Evolutionary conservation across 1,140 invertebrate species (phyloP), one percentile per base, ranked within the genome.

Genomic region (Berghia stephanieae): DNA sequence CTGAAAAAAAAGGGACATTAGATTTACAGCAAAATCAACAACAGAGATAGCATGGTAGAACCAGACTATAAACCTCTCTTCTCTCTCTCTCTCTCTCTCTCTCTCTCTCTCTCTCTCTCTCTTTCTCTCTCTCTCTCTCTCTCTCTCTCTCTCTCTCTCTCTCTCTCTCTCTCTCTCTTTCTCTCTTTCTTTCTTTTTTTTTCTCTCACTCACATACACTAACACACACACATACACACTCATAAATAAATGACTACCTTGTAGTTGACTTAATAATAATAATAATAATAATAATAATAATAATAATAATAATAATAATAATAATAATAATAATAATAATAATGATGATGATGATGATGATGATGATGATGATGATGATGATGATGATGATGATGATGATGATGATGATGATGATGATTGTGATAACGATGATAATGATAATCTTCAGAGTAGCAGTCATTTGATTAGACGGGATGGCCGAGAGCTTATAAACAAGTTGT

Each of bases 1-100:
- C 88, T 89, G 78, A 13, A 83, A 82, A 70, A 43, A 70, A 79
- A 74, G 49, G 79, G 38, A 46, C 34, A 27, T 60, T 6, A 60
- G 21, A 60, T 31, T 4, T 27, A 60, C 24, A 60, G 21, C 21
- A 60, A 60, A 60, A 4, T 8, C 8, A 60, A 60, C 4, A 60
- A 60, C 24, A 6, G 5, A 60, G 8, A 4, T 60, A 31, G 55
- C 4, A 4, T 60, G 24, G 8, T 5, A 6, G 5, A 60, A 4
- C 55, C 55, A 4, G 21, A 60, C 34, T 60, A 27, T 60, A 8
- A 27, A 27, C 34, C 5, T 4, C 55, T 21, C 34, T 60, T 60
- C 2, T 60, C 21, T 21, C 55, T 21, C 55, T n/a, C n/a, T n/a
- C n/a, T n/a, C n/a, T n/a, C n/a, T n/a, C n/a, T n/a, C n/a, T n/a